A percentile compares a stretch with the other conserved stretches of the same genome.
Evolutionary conservation across 2,797 vertebrate species (phyloP).

Genomic region (Glyptemys insculpta): DNA sequence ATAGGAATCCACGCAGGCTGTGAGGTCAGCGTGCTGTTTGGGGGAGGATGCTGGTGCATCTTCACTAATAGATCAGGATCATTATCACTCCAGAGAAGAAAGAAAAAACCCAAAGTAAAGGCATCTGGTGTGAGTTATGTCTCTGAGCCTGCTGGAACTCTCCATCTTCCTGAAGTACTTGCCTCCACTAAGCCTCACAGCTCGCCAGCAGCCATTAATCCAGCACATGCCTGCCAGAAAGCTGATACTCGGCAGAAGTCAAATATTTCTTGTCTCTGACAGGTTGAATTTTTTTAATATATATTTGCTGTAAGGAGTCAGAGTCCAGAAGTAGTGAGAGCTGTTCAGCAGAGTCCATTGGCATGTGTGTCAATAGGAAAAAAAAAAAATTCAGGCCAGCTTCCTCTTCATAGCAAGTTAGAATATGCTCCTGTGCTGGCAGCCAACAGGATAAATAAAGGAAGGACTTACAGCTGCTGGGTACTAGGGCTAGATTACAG

Average conservation of each 20-base stretch:
- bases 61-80: constrained; percentile 36
- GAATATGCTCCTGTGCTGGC: neutral
- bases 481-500: neutral
- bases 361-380: fast-evolving
- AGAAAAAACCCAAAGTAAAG: neutral
- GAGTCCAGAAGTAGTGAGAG: neutral
- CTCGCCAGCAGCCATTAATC: constrained; percentile 44
- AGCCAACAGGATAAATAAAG: fast-evolving
- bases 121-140: constrained; percentile 23
- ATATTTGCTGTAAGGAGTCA: neutral
- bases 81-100: constrained; percentile 4
- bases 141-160: neutral
- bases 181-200: neutral
- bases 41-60: neutral
- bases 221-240: fast-evolving
- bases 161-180: neutral
- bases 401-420: neutral
- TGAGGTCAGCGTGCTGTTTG: neutral
- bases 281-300: neutral
- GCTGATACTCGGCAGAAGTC: neutral
- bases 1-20: neutral
- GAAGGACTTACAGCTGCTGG: neutral
- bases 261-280: constrained; percentile 12
- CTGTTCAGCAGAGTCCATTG: neutral
- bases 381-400: neutral